These are phyloP conservation scores for Oscheius sp. DNA, from an alignment of 2,888 invertebrate genomes.

Conservation along the genomic window DNA sequence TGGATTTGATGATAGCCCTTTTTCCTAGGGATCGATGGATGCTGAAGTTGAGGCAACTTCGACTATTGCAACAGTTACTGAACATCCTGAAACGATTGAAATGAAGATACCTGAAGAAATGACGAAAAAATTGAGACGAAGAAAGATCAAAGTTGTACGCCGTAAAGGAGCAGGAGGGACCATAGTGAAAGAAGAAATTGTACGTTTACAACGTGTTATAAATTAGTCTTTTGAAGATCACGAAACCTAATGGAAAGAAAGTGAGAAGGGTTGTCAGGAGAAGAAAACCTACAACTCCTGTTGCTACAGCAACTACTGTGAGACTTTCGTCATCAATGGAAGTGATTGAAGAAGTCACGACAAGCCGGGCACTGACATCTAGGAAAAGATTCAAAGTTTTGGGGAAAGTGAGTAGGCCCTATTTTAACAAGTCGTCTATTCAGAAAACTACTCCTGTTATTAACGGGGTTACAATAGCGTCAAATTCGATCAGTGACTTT, in stretches of 20 bases:
- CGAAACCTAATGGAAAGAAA: conserved; percentile 7
- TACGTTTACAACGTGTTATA: not conserved
- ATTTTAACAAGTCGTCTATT: not conserved
- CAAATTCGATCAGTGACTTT: not conserved
- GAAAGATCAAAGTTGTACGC: conserved; percentile 8
- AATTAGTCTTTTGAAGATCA: conserved; percentile 11
- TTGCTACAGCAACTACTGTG: not conserved
- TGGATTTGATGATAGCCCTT: not conserved
- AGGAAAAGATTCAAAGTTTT: conserved; percentile 18
- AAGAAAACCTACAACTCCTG: not conserved
- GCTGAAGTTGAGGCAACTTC: not conserved
- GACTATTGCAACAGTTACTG: not conserved
- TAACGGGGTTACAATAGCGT: not conserved
- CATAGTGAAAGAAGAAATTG: conserved; percentile 14
- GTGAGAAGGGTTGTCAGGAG: conserved; percentile 7
- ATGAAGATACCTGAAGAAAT: not conserved
- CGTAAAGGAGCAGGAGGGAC: conserved; percentile 1
- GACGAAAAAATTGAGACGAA: not conserved
- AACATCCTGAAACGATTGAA: not conserved
- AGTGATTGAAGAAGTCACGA: not conserved
- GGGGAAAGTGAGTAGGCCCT: not conserved
- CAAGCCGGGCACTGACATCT: not conserved
- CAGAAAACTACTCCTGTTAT: not conserved
- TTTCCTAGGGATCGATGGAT: too few species aligned
- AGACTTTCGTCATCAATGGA: too few species aligned